Percentiles rank a stretch among this genome's conserved stretches.
phyloP scores from a whole-genome alignment of 2,888 invertebrate species.

The Tetragonula carbonaria region DNA sequence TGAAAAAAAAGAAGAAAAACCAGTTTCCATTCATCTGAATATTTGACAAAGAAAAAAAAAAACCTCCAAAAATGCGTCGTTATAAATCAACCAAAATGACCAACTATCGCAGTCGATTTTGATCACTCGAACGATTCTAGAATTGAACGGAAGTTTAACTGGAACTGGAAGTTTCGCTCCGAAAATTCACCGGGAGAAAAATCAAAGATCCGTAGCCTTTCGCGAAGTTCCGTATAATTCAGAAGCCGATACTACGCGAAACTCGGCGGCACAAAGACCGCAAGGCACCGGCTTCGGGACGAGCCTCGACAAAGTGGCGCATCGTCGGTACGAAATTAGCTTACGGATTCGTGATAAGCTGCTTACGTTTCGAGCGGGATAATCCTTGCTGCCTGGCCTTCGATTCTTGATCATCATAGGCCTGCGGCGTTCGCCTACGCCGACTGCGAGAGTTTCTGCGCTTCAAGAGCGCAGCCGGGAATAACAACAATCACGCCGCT shows the following conservation, averaged over 20 bases:
- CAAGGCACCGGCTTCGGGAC: constrained; percentile 15
- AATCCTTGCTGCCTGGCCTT: constrained; percentile 73
- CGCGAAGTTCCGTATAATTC: neutral
- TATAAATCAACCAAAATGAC: neutral
- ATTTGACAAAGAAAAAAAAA: neutral
- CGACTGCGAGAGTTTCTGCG: constrained; percentile 2
- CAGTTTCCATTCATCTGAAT: neutral
- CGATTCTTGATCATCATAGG: constrained; percentile 74
- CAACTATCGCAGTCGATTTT: neutral
- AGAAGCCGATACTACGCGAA: constrained; percentile 26
- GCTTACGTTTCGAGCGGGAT: constrained; percentile 74
- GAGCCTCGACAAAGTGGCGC: constrained; percentile 66
- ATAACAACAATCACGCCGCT: constrained; percentile 72
- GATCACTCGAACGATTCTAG: neutral
- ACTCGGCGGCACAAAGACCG: constrained; percentile 30
- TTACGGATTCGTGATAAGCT: constrained; percentile 79
- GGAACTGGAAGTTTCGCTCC: too few species aligned
- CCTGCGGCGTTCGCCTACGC: constrained; percentile 48
- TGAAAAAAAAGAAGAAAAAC: neutral
- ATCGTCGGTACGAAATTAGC: constrained; percentile 75
- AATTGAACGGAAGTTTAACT: neutral
- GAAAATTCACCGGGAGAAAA: constrained; percentile 1
- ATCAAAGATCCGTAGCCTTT: neutral
- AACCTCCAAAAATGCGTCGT: neutral
- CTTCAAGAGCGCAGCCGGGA: constrained; percentile 65